Evolutionary conservation across 2,888 invertebrate species (phyloP), one percentile per base, ranked within the genome.

Genomic region (Cataglyphis altisquamis): DNA sequence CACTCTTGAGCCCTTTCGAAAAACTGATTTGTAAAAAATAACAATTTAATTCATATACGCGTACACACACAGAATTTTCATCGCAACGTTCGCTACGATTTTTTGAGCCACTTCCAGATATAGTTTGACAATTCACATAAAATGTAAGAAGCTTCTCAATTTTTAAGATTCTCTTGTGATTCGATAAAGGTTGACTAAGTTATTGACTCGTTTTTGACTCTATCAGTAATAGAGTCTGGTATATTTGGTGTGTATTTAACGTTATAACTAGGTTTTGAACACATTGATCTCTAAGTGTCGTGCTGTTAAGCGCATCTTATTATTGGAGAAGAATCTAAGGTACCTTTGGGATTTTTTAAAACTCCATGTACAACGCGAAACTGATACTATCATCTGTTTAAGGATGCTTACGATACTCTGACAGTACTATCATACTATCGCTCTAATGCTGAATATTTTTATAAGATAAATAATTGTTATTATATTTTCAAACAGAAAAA

Each of bases 211-310:
- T 39, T 62, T 48, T 68, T 57, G 3, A 45, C 21, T 78, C 12
- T 32, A 36, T 52, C 32, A 52, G 6, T 48, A 62, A 25, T 41
- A 45, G 25, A 41, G 21, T 9, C 32, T 55, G 45, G 25, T 78
- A 45, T 78, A 68, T n/a, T 48, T 66, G 78, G 45, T 83, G 63
- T 64, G 82, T 86, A 90, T 87, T 90, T 91, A 91, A 88, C 57
- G 70, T 85, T 92, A 90, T 60, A 89, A 88, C 87, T 91, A 91
- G 85, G 84, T 88, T 82, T 84, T 92, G 91, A 92, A 92, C 93
- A 92, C 91, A 91, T 92, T 77, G 86, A 91, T 90, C 89, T 91
- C 88, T 91, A 91, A 91, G 89, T 90, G 83, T 89, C 85, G 82
- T 90, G 86, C 87, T 82, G 83, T 88, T 88, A 90, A 91, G 88